Conservation (phyloP, 1,140 invertebrate genomes). For the Lepidurus arcticus region DNA sequence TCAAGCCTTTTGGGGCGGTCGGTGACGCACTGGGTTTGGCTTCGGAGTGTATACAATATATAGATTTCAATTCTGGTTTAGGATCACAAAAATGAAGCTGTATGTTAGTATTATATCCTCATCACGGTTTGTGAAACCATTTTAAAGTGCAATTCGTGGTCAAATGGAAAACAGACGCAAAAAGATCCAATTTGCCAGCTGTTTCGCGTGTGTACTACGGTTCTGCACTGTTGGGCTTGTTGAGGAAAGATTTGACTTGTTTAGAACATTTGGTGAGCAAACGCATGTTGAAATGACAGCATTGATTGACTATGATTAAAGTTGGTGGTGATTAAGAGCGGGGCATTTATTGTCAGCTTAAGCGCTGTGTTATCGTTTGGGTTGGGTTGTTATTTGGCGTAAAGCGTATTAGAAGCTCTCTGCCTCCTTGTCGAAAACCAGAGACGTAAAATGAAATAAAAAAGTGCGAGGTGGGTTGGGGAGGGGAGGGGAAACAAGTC, state of each 20-base stretch:
- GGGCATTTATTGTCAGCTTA: slow-evolving; percentile 9
- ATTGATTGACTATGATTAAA: neutral
- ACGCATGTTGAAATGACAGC: neutral
- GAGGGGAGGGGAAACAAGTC: neutral
- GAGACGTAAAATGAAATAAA: neutral
- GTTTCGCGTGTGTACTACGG: too few relatives aligned
- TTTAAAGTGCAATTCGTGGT: too few relatives aligned
- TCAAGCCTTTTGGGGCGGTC: neutral
- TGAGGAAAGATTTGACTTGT: neutral
- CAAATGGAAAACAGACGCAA: too few relatives aligned
- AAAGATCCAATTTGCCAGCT: too few relatives aligned
- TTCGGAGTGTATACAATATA: too few relatives aligned
- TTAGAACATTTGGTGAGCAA: neutral
- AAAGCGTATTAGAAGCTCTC: neutral
- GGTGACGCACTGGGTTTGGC: too few relatives aligned
- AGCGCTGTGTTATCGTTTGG: slow-evolving; percentile 3
- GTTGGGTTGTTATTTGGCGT: slow-evolving; percentile 18
- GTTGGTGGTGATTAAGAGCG: neutral
- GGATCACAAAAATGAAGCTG: too few relatives aligned
- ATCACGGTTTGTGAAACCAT: too few relatives aligned
- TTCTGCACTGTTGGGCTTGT: neutral
- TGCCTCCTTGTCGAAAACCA: neutral
- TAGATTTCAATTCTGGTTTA: too few relatives aligned
- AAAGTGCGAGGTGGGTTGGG: neutral
- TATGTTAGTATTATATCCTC: too few relatives aligned